phyloP scores from a whole-genome alignment of 2,797 vertebrate species.

The Xiphophorus birchmanni region DNA sequence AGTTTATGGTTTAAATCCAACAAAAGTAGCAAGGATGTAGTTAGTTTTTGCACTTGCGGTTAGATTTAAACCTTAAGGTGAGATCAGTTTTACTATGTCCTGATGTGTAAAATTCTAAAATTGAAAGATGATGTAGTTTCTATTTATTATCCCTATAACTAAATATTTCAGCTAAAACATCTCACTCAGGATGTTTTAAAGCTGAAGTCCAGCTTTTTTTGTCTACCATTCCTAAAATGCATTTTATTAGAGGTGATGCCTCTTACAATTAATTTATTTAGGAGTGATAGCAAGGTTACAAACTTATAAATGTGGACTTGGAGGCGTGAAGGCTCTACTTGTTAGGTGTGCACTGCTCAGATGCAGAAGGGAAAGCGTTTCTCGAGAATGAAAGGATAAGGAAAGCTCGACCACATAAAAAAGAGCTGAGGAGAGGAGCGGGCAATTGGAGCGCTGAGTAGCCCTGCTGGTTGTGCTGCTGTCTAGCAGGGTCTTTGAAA shows the following conservation, averaged over 20 bases:
- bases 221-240: slow-evolving; percentile 57
- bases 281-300: slow-evolving; percentile 71
- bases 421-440: slow-evolving; percentile 58
- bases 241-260: slow-evolving; percentile 55
- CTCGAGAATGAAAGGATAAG: slow-evolving; percentile 67
- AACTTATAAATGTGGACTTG: slow-evolving; percentile 73
- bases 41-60: background rate
- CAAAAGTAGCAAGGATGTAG: background rate
- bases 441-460: slow-evolving; percentile 67
- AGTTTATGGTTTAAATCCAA: background rate
- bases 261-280: slow-evolving; percentile 69
- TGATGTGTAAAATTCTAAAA: background rate
- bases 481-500: slow-evolving; percentile 73
- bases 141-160: background rate
- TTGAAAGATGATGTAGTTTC: background rate
- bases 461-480: slow-evolving; percentile 70
- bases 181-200: slow-evolving; percentile 26
- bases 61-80: background rate
- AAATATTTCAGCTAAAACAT: slow-evolving; percentile 12
- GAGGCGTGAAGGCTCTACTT: slow-evolving; percentile 69
- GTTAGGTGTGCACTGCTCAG: slow-evolving; percentile 66
- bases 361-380: slow-evolving; percentile 68
- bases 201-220: slow-evolving; percentile 12
- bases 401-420: slow-evolving; percentile 71
- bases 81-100: background rate